Evolutionary conservation across 2,888 invertebrate species (phyloP), one percentile per base, ranked within the genome.

Genomic region (Dermolepida albohirtum): DNA sequence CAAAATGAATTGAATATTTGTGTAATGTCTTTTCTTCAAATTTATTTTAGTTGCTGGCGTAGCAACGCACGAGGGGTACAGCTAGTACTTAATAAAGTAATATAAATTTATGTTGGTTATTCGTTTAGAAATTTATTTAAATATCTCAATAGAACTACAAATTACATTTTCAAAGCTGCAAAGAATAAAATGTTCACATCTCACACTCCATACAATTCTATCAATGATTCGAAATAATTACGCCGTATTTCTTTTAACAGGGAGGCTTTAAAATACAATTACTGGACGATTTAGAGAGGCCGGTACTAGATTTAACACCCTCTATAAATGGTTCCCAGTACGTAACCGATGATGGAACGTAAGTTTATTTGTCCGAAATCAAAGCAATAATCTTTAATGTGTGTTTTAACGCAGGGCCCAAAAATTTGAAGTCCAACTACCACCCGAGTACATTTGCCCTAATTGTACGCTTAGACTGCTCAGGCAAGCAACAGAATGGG

Each of bases 401-500:
- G 52, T 0, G 14, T 22, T 44, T 44, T 55, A 34, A 12, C 65
- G 41, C 85, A 96, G 96, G 1, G 93, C 95, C 0, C 95, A 96
- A 80, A 87, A 89, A 59, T 94, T 92, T 81, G 87, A 89, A 74
- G 92, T 97, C 2, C 90, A 89, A 57, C 84, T 98, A 51, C 97
- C 97, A 0, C 83, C 85, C 44, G 90, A 94, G 82, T 93, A 95
- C 78, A 89, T 89, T 44, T 98, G 98, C 81, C 87, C 87, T 67
- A 93, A 96, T 83, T 98, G 98, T 82, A 95, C 96, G 0, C 86
- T 98, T 43, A 89, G 97, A 69, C 86, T 98, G 73, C 87, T 96
- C 64, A 86, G 97, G 0, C 94, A 97, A 84, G 97, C 97, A 0
- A 89, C 90, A 22, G 97, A 98, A 85, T 97, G 96, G 96, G 83